Conservation (phyloP, 2,797 vertebrate species). For the Poliocrania exsul region DNA sequence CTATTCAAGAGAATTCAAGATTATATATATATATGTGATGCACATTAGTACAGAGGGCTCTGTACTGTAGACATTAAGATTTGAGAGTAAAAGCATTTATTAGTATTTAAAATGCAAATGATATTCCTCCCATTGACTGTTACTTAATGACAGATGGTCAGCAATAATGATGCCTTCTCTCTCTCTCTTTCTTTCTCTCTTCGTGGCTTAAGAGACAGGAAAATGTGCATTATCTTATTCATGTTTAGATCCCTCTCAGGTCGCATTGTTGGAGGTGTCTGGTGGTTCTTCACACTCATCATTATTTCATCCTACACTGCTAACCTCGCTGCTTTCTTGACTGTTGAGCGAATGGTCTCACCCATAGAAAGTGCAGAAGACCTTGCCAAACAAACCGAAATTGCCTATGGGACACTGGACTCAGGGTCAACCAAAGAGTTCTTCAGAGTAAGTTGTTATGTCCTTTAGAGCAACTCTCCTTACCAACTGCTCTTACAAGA, state of each 20-base stretch:
- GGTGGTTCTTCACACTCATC: constrained; percentile 99
- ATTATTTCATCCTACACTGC: constrained; percentile 99
- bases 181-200: background rate
- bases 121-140: background rate
- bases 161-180: background rate
- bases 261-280: constrained; percentile 96
- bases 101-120: background rate
- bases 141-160: background rate
- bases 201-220: constrained; percentile 24
- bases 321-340: constrained; percentile 98
- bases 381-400: constrained; percentile 97
- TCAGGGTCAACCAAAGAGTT: constrained; percentile 98
- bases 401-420: constrained; percentile 95
- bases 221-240: constrained; percentile 74
- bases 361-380: constrained; percentile 90
- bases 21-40: background rate
- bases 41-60: background rate
- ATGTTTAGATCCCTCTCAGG: constrained; percentile 94
- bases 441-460: constrained; percentile 88
- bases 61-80: background rate
- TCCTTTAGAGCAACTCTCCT: background rate
- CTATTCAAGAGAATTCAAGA: background rate
- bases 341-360: constrained; percentile 98
- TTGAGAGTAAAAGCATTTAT: background rate
- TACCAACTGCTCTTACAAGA: background rate